These are phyloP conservation scores for Drosophila atroscutellata DNA, from an alignment of 2,888 invertebrate genomes.

Conservation along the genomic window DNA sequence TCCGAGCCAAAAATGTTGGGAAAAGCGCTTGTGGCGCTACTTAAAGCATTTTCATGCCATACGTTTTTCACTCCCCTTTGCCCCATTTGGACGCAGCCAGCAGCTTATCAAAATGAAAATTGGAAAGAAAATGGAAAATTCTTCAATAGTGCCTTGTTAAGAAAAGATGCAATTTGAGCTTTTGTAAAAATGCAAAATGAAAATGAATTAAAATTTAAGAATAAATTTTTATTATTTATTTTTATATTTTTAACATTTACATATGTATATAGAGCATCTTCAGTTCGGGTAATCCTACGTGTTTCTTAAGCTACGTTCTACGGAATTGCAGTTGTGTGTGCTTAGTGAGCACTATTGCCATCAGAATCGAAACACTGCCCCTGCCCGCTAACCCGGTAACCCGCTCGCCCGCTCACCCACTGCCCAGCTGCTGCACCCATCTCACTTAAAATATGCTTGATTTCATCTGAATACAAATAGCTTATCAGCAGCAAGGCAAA, in stretches of 20 bases:
- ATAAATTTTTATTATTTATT: too few species aligned
- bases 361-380: conserved; percentile 10
- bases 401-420: background rate
- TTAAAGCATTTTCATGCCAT: conserved; percentile 61
- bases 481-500: conserved; percentile 51
- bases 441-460: conserved; percentile 45
- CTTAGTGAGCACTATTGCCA: conserved; percentile 34
- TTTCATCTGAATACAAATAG: conserved; percentile 74
- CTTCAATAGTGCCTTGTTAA: conserved; percentile 9
- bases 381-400: background rate
- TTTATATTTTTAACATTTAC: background rate
- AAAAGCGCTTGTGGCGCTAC: conserved; percentile 8
- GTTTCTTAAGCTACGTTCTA: conserved; percentile 13
- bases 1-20: conserved; percentile 18
- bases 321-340: conserved; percentile 48
- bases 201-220: background rate
- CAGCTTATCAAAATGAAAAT: conserved; percentile 74
- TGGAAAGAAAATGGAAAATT: conserved; percentile 60
- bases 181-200: background rate
- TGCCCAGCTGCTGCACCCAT: conserved; percentile 1
- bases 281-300: background rate
- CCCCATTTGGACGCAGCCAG: conserved; percentile 39
- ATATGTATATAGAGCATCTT: background rate
- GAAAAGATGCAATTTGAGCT: background rate
- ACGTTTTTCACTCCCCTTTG: conserved; percentile 46